Base-by-base conservation (phyloP, 2,797 vertebrate species). In the Urocyon cinereoargenteus region DNA sequence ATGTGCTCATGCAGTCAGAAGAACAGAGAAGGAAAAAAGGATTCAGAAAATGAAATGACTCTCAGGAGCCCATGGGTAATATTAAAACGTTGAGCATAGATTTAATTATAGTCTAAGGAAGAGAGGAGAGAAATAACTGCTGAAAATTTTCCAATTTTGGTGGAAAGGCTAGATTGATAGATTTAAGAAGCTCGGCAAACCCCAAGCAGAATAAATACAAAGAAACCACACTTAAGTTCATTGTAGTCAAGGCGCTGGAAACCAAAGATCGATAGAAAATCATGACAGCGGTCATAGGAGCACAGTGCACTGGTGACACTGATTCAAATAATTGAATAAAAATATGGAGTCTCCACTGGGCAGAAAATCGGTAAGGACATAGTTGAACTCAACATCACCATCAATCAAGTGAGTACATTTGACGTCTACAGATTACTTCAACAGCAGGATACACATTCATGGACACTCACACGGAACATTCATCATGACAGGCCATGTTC, bases 121-220 rank as follows among this genome's bases (percentile, higher is more conserved):
- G 24, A 70, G 34, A 40, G 73, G 36, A 36, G 45, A 88, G 53
- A 90, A 70, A 78, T 6, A 45, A 55, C 51, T 66, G 45, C 28
- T 31, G 57, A 31, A 22, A 70, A 59, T 6, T 1, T 34, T n/a
- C 78, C 26, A 57, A 16, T 87, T 68, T 66, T 34, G 55, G 62
- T 68, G 61, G 61, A 87, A 53, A 70, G 49, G 15, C 36, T 57
- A 85, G 13, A 53, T 21, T 18, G 68, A 12, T 53, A 75, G 91
- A 70, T 75, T 73, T 68, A 57, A 84, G 66, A 85, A 78, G 83
- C 66, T 14, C 84, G 75, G 84, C 21, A 61, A 75, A 73, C 49
- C 21, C 36, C 28, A 57, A 51, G 53, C 1, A 66, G 28, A 82
- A 49, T 26, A 66, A 57, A 49, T 57, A 59, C 4, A 16, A 75